phyloP scores from a whole-genome alignment of 2,888 invertebrate genomes.

The Oscheius sp. region DNA sequence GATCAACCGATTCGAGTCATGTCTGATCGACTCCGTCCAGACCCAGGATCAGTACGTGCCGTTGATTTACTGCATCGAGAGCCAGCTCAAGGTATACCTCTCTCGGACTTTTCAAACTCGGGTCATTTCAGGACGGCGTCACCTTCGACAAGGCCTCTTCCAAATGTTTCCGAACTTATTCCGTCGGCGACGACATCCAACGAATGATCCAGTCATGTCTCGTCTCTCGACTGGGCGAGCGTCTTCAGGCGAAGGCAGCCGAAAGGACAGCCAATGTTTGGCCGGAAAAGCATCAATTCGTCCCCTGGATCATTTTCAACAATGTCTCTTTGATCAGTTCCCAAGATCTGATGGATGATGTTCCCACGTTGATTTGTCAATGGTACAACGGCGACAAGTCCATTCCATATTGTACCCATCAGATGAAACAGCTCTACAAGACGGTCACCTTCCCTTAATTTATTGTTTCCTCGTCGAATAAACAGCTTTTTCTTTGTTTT shows the following conservation, averaged over 20 bases:
- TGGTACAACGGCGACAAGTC: slow-evolving; percentile 58
- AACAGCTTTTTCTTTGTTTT: too few relatives aligned
- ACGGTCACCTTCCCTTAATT: too few relatives aligned
- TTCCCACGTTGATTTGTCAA: slow-evolving; percentile 57
- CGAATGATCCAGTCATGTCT: slow-evolving; percentile 59
- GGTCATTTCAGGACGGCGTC: slow-evolving; percentile 18
- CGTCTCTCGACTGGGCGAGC: slow-evolving; percentile 57
- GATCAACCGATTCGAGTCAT: slow-evolving; percentile 65
- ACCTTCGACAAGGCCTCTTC: slow-evolving; percentile 56
- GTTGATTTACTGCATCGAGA: slow-evolving; percentile 61
- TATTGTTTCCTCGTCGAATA: too few relatives aligned
- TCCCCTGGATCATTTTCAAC: slow-evolving; percentile 69
- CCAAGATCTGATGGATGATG: slow-evolving; percentile 49
- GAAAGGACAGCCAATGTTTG: slow-evolving; percentile 57
- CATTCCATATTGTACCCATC: slow-evolving; percentile 55
- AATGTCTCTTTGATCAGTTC: slow-evolving; percentile 56
- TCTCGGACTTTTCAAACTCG: not conserved
- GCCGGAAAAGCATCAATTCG: slow-evolving; percentile 61
- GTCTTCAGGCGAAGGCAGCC: slow-evolving; percentile 63
- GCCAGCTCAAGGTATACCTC: slow-evolving; percentile 40
- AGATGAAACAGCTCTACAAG: slow-evolving; percentile 36
- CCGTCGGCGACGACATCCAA: slow-evolving; percentile 53
- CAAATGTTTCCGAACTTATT: slow-evolving; percentile 57
- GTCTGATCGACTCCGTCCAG: slow-evolving; percentile 59
- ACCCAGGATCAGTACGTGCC: slow-evolving; percentile 57